These are phyloP conservation scores for Erythrocebus patas DNA, from an alignment of 2,113 vertebrate species.

Conservation along the genomic window DNA sequence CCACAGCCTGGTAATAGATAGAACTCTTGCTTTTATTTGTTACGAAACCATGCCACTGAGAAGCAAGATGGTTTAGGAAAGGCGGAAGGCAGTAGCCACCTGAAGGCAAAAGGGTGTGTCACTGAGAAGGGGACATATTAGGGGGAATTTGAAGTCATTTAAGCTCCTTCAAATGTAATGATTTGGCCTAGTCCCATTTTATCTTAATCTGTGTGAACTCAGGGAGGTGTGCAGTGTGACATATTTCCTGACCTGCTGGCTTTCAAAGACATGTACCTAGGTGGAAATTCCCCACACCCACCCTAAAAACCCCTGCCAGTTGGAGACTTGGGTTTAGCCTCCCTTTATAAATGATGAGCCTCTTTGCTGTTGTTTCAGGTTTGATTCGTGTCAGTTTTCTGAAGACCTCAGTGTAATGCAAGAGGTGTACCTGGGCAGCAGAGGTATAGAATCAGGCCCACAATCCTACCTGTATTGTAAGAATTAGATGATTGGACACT, in stretches of 20 bases:
- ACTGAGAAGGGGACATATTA: not conserved
- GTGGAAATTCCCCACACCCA: no score
- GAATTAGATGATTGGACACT: not conserved
- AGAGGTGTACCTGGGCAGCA: not conserved
- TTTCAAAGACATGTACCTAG: not conserved
- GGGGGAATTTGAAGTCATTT: not conserved
- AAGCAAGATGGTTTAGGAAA: not conserved
- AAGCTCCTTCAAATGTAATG: not conserved
- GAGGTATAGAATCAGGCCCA: not conserved
- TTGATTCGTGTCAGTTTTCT: not conserved
- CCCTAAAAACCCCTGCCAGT: not conserved
- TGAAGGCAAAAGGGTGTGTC: not conserved
- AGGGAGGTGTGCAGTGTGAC: fast-evolving
- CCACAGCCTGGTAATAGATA: not conserved
- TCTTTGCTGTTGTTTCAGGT: not conserved
- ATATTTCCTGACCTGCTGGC: not conserved
- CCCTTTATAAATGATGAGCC: not conserved
- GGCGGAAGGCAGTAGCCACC: not conserved
- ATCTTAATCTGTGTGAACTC: not conserved
- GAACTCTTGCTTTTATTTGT: not conserved
- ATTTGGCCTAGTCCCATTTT: not conserved
- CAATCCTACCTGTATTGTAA: not conserved
- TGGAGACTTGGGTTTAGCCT: not conserved
- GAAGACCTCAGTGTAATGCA: not conserved
- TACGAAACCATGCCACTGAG: not conserved